phyloP scores from a whole-genome alignment of 2,113 vertebrate genomes.

The Limnothrissa miodon region DNA sequence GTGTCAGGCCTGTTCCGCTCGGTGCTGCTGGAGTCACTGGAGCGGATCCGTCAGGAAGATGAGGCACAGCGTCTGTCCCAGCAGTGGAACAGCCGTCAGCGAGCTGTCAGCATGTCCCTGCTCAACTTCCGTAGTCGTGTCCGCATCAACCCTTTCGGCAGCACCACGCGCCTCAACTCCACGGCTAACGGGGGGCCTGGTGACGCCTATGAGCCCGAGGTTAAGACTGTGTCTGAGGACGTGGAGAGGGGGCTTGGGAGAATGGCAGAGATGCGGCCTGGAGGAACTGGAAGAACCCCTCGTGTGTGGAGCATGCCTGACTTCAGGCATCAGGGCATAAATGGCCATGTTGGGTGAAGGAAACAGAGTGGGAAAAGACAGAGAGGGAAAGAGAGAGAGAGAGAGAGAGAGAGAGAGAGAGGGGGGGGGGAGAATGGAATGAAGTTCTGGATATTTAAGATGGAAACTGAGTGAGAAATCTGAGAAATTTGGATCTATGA shows the following conservation, averaged over 20 bases:
- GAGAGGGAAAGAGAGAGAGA: background rate
- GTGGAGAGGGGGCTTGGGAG: conserved; percentile 77
- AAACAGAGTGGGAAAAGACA: background rate
- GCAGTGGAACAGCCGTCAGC: conserved; percentile 90
- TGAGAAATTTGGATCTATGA: background rate
- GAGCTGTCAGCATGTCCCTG: conserved; percentile 79
- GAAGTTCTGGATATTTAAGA: background rate
- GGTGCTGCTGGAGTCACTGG: conserved; percentile 81
- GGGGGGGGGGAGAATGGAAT: background rate
- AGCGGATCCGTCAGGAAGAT: conserved; percentile 84
- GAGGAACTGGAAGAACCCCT: conserved; percentile 54
- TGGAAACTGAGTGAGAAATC: background rate
- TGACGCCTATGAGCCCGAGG: conserved; percentile 62
- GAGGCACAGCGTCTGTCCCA: conserved; percentile 79
- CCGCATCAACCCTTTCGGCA: conserved; percentile 88
- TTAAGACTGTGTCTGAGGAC: conserved; percentile 91
- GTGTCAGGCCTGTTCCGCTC: conserved; percentile 85
- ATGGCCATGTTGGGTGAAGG: conserved; percentile 53
- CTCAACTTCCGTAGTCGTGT: conserved; percentile 81
- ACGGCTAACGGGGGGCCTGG: conserved; percentile 27
- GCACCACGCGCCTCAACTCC: conserved; percentile 65
- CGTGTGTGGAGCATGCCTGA: conserved; percentile 93
- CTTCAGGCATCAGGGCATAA: conserved; percentile 76
- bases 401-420: background rate
- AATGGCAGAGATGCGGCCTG: background rate